phyloP scores from a whole-genome alignment of 2,113 vertebrate species.

The Accipiter virgatus region DNA sequence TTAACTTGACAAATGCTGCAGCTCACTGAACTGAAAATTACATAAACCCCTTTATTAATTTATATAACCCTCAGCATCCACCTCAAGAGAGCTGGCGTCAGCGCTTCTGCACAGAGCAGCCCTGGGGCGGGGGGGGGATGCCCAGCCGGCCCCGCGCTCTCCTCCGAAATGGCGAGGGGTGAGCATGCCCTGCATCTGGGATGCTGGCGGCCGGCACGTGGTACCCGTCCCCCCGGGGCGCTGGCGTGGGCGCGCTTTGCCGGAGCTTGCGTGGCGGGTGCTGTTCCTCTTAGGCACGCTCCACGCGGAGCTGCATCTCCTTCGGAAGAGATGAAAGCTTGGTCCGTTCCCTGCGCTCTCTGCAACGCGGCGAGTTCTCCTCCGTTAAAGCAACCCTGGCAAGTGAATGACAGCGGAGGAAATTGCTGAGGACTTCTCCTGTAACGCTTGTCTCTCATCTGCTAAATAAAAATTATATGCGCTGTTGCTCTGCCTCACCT shows the following conservation, averaged over 20 bases:
- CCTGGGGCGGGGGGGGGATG: neutral
- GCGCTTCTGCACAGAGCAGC: neutral
- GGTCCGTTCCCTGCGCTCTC: fast-evolving
- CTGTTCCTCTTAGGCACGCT: neutral
- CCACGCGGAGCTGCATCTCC: fast-evolving
- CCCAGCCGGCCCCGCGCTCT: fast-evolving
- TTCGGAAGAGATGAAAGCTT: neutral
- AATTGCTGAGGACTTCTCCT: neutral
- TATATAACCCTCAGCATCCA: constrained; percentile 5
- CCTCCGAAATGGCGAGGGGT: fast-evolving
- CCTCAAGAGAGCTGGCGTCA: neutral
- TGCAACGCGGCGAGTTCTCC: neutral
- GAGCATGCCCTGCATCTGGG: fast-evolving
- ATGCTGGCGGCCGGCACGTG: fast-evolving
- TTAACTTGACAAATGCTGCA: constrained; percentile 2
- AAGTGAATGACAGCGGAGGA: neutral
- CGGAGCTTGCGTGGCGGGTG: neutral
- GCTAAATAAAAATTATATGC: neutral
- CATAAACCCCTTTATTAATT: constrained; percentile 23
- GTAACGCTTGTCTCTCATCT: neutral
- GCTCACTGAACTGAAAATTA: neutral
- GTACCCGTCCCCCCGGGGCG: neutral
- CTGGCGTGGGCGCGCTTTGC: neutral
- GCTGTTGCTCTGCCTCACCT: neutral
- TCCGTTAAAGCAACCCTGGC: neutral